Conservation (phyloP, 2,797 vertebrate species). For the Mormyrops attenuatus region DNA sequence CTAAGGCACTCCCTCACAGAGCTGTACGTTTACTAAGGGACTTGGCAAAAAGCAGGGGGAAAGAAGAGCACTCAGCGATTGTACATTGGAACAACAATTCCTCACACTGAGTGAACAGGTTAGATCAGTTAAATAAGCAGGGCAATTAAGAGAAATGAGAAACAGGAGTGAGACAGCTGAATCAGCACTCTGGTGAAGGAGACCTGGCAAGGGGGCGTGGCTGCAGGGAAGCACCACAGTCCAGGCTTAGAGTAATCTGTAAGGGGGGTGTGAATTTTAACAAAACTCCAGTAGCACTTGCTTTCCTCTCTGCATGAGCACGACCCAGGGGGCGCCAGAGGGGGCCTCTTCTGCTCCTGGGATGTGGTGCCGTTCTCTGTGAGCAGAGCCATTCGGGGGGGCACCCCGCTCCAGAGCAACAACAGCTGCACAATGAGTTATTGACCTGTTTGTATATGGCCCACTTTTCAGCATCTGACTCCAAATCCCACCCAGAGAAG, state of each 20-base stretch:
- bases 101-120: not conserved
- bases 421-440: slow-evolving; percentile 79
- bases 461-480: slow-evolving; percentile 73
- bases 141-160: not conserved
- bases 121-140: not conserved
- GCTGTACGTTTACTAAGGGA: not conserved
- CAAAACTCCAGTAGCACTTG: slow-evolving; percentile 30
- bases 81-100: not conserved
- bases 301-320: slow-evolving; percentile 64
- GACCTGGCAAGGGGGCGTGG: not conserved
- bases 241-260: not conserved
- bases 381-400: slow-evolving; percentile 63
- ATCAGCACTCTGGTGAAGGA: not conserved
- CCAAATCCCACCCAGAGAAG: slow-evolving; percentile 74
- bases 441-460: slow-evolving; percentile 78
- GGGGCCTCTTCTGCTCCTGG: slow-evolving; percentile 49
- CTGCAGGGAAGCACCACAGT: not conserved
- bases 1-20: not conserved
- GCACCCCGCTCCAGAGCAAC: slow-evolving; percentile 63
- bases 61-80: not conserved
- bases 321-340: slow-evolving; percentile 58
- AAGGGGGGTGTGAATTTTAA: not conserved
- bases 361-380: slow-evolving; percentile 67
- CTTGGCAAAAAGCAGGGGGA: not conserved
- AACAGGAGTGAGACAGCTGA: not conserved